phyloP scores from a whole-genome alignment of 2,888 invertebrate genomes.

The Troides aeacus region DNA sequence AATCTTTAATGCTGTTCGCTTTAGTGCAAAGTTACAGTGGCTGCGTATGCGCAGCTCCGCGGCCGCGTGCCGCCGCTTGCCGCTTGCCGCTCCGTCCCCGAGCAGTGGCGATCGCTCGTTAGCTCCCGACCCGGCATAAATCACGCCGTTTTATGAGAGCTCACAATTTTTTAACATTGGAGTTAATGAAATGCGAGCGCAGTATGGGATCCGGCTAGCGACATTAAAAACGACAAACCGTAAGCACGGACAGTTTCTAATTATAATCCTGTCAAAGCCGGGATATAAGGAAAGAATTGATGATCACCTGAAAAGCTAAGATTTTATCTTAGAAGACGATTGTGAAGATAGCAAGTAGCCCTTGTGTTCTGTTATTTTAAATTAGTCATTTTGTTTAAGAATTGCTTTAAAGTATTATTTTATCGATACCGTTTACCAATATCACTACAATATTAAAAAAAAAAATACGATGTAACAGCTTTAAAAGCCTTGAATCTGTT shows the following conservation, averaged over 20 bases:
- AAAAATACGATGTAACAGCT: constrained; percentile 13
- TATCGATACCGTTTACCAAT: not conserved
- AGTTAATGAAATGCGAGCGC: constrained; percentile 79
- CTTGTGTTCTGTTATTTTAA: constrained; percentile 59
- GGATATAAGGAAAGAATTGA: constrained; percentile 75
- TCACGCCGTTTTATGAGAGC: constrained; percentile 76
- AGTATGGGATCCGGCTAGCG: constrained; percentile 77
- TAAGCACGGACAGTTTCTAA: constrained; percentile 77
- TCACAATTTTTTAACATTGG: constrained; percentile 71
- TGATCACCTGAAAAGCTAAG: constrained; percentile 68
- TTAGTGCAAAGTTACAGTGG: not conserved
- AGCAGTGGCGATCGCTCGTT: constrained; percentile 62
- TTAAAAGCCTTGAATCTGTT: constrained; percentile 20
- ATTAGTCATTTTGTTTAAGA: constrained; percentile 39
- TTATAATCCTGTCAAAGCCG: constrained; percentile 79
- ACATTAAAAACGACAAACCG: constrained; percentile 78
- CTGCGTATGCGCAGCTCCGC: not conserved
- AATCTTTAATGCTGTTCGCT: not conserved
- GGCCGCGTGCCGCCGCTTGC: constrained; percentile 8
- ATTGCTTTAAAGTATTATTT: constrained; percentile 1
- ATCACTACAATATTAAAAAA: constrained; percentile 12
- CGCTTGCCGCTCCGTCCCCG: constrained; percentile 23
- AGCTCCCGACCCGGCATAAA: constrained; percentile 77
- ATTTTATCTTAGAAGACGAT: constrained; percentile 70
- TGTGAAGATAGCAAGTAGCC: constrained; percentile 60